Conservation (phyloP, 2,888 invertebrate genomes). For the Ganaspis brasiliensis region DNA sequence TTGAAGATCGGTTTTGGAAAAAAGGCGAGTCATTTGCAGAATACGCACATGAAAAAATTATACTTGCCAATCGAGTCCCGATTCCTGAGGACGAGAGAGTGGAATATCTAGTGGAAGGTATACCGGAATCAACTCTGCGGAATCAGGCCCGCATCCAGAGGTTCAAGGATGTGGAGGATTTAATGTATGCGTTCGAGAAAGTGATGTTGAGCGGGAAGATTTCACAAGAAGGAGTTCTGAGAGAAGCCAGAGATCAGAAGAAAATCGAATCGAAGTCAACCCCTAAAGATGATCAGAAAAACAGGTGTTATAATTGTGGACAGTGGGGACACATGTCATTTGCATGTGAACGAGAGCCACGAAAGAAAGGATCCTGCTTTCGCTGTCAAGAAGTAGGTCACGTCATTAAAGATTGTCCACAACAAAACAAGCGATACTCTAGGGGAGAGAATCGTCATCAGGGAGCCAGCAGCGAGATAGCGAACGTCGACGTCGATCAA, state of each 20-base stretch:
- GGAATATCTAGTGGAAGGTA: constrained; percentile 55
- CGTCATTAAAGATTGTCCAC: no score
- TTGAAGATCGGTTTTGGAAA: constrained; percentile 48
- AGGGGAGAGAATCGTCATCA: no score
- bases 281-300: not conserved
- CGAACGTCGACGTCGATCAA: not conserved
- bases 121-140: constrained; percentile 46
- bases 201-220: constrained; percentile 3
- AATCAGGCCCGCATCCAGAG: constrained; percentile 51
- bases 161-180: not conserved
- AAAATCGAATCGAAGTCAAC: not conserved
- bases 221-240: not conserved
- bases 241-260: not conserved
- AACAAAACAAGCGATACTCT: no score
- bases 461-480: no score
- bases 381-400: no score
- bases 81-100: constrained; percentile 48
- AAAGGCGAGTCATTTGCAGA: constrained; percentile 44
- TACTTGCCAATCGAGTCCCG: constrained; percentile 51
- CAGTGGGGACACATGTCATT: not conserved
- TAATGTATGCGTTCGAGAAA: constrained; percentile 35
- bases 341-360: no score
- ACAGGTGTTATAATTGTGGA: not conserved
- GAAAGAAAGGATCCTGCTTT: no score
- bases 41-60: constrained; percentile 52